Percentiles rank a stretch among this genome's conserved stretches.
Evolutionary conservation across 2,113 vertebrate genomes (phyloP).

Genomic region (Pomatostomus ruficeps): DNA sequence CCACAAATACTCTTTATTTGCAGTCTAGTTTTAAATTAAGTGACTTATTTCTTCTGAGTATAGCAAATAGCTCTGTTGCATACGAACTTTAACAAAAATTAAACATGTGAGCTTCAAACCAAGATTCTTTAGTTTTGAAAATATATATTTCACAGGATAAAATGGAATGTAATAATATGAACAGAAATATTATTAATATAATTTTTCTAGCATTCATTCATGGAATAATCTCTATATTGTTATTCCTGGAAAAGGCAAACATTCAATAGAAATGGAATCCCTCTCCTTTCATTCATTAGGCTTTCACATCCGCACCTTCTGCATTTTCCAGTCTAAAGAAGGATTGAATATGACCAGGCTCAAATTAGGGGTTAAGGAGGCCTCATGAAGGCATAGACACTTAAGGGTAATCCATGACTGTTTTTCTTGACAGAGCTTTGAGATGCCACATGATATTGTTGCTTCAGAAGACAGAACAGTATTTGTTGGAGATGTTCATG

Average conservation of each 20-base stretch:
- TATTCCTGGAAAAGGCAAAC: neutral
- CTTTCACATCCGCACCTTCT: neutral
- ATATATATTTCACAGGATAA: neutral
- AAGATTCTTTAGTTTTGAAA: neutral
- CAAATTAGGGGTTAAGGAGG: neutral
- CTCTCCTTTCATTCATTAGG: neutral
- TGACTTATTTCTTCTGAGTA: neutral
- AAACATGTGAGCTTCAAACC: neutral
- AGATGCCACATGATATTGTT: constrained; percentile 90
- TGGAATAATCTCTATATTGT: neutral
- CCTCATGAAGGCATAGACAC: neutral
- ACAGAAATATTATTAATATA: neutral
- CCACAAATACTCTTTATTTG: neutral
- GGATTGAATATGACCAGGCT: neutral
- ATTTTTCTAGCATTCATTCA: neutral
- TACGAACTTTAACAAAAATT: neutral
- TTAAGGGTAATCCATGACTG: neutral
- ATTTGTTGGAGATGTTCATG: constrained; percentile 82
- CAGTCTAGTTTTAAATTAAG: neutral
- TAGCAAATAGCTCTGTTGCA: neutral
- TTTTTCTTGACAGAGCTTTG: constrained; percentile 77
- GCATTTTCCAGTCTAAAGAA: neutral
- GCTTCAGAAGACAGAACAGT: constrained; percentile 78
- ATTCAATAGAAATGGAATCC: neutral
- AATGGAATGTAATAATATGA: neutral